Evolutionary conservation across 2,888 invertebrate genomes (phyloP), one percentile per base, ranked within the genome.

Genomic region (Brachyptera putata): DNA sequence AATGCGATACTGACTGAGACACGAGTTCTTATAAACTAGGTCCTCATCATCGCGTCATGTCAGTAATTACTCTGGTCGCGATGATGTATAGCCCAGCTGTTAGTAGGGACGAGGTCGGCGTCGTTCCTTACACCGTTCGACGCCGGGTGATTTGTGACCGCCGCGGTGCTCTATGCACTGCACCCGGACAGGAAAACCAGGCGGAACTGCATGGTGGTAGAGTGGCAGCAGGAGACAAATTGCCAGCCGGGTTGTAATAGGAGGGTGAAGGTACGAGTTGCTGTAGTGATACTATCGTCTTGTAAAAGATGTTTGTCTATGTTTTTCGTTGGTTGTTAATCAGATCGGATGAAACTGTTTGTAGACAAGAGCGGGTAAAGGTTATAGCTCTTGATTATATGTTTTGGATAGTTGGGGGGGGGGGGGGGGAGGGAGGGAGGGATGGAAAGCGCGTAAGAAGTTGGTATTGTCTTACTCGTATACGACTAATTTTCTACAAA

Each of bases 71-170:
- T 34, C 34, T 34, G 18, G 34, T 36, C 36, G 46, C 3, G 18
- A 53, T 53, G 53, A 53, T 53, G 53, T 16, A 53, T 53, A 37
- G 49, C 34, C 34, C 36, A 43, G 46, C n/a, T 16, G 26, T 46
- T 26, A 21, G 43, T 9, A n/a, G 49, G 37, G 49, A 18, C 34
- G 50, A 18, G 34, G 25, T n/a, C 24, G 5, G 4, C 34, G 50
- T 16, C 58, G 26, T 46, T 26, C 34, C 41, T 24, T 41, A 22
- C 24, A 11, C 14, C 53, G 41, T 39, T 59, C 59, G 59, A 59
- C 59, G 41, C 59, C 41, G 30, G 26, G 34, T 59, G 59, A 59
- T 59, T 59, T 59, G 59, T 59, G 43, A 36, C 41, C 55, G 37
- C 14, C 46, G 46, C 26, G 30, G 30, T 30, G 26, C 53, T 16